Base-by-base conservation (phyloP, 2,888 invertebrate species). In the Scaptomyza tumidula region DNA sequence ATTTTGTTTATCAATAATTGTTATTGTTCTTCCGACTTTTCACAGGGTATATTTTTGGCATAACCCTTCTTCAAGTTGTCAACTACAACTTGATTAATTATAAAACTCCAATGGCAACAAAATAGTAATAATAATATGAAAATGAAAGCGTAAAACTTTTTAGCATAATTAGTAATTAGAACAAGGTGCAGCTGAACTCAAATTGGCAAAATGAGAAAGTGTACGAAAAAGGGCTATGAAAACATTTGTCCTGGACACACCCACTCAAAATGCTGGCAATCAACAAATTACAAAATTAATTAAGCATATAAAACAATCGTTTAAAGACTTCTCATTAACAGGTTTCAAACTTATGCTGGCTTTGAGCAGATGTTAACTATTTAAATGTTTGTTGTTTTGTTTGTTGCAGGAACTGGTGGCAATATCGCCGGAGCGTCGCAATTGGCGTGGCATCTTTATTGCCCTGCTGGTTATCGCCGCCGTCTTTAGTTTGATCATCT, bases 391-490 rank as follows among this genome's bases (percentile, higher is more conserved):
- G 1, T 4, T 24, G 1, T 6, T 37, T 6, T 35, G 35, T 14
- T 41, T 5, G 7, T 80, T 93, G 5, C 94, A 98, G 98, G 98
- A 98, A 92, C 92, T 98, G 92, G 98, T 97, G 83, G 96, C 96
- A 43, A 94, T 96, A 54, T 96, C 97, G 13, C 97, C 97, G 4
- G 96, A 95, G 74, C 95, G 98, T 91, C 94, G 98, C 74, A 98
- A 98, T 93, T 98, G 98, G 98, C 95, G 97, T 46, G 98, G 98
- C 16, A 98, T 98, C 88, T 95, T 96, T 83, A 98, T 98, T 80
- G 98, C 98, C 0, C 93, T 98, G 71, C 94, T 98, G 88, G 98
- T 98, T 80, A 98, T 98, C 81, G 95, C 96, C 24, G 95, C 96
- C 33, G 97, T 98, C 37, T 95, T 97, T 84, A 96, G 97, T 50